Conservation (phyloP, 2,113 vertebrate species). For the Casuarius casuarius region DNA sequence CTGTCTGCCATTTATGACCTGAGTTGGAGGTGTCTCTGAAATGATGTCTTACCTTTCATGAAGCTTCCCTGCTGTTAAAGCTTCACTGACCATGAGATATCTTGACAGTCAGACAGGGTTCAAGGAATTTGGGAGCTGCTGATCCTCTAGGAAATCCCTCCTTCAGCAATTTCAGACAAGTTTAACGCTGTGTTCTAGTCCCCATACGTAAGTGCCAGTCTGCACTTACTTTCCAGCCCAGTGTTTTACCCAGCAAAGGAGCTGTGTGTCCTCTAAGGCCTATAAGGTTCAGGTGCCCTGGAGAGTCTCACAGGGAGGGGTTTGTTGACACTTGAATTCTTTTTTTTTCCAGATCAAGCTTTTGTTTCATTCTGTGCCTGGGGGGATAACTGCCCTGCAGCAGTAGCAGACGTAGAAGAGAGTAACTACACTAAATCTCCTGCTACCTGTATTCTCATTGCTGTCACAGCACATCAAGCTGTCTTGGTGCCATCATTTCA, state of each 20-base stretch:
- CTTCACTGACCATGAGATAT: not conserved
- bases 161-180: not conserved
- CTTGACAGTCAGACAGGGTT: not conserved
- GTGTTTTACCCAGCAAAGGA: not conserved
- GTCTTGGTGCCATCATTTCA: not conserved
- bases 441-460: not conserved
- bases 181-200: not conserved
- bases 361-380: not conserved
- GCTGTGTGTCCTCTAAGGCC: not conserved
- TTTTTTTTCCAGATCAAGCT: not conserved
- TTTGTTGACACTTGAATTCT: not conserved
- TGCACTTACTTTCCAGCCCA: not conserved
- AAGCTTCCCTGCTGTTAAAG: not conserved
- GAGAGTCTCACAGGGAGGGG: not conserved
- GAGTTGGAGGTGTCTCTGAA: not conserved
- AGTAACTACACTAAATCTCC: not conserved
- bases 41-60: not conserved
- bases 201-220: not conserved
- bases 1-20: not conserved
- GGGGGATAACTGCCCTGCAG: not conserved
- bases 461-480: conserved; percentile 1
- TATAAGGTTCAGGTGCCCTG: not conserved
- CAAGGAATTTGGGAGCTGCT: not conserved
- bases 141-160: not conserved
- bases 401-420: not conserved